These are phyloP conservation scores for Drosophila auraria DNA, from an alignment of 1,140 invertebrate species.

Conservation along the genomic window DNA sequence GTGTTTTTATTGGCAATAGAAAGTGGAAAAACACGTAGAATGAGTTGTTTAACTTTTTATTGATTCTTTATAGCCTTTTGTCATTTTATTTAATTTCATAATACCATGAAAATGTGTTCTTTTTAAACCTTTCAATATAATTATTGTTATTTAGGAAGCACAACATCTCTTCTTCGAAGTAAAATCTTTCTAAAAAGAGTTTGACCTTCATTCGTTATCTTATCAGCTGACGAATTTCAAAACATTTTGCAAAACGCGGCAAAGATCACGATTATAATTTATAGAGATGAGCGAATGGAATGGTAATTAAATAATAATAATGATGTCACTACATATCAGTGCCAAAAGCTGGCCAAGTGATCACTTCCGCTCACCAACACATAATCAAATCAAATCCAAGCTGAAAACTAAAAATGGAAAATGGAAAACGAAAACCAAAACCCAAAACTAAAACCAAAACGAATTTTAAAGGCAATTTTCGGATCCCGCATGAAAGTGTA, in stretches of 20 bases:
- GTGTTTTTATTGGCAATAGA: not conserved
- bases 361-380: constrained; percentile 24
- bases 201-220: constrained; percentile 3
- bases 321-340: constrained; percentile 34
- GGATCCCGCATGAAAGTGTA: constrained; percentile 36
- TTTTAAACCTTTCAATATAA: too few relatives aligned
- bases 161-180: not conserved
- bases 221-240: constrained; percentile 15
- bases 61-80: not conserved
- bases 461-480: constrained; percentile 4
- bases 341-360: constrained; percentile 24
- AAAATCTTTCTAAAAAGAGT: constrained; percentile 1
- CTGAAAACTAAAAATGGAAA: not conserved
- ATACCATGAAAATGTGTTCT: not conserved
- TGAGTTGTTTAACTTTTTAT: not conserved
- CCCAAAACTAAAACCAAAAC: constrained; percentile 15
- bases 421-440: not conserved
- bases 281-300: not conserved
- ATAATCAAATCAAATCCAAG: constrained; percentile 2
- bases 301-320: constrained; percentile 8
- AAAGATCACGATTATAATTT: constrained; percentile 12
- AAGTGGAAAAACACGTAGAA: not conserved
- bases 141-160: not conserved
- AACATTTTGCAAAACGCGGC: constrained; percentile 25
- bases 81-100: not conserved